A percentile compares a stretch with the other conserved stretches of the same genome.
phyloP scores from a whole-genome alignment of 2,113 vertebrate genomes.

The Nothobranchius kuhntae region DNA sequence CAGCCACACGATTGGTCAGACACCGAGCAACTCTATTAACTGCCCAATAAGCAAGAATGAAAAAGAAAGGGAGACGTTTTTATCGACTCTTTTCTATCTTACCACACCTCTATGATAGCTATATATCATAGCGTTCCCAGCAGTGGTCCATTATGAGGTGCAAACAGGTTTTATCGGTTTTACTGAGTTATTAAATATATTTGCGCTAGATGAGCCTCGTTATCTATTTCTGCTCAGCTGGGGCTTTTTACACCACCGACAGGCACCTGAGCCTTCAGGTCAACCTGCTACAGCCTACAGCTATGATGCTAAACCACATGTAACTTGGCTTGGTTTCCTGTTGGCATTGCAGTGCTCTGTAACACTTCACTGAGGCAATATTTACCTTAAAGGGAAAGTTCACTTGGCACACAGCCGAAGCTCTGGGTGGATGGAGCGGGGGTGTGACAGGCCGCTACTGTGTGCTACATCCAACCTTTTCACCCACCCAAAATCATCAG shows the following conservation, averaged over 20 bases:
- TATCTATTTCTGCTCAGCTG: conserved; percentile 46
- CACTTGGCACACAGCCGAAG: conserved; percentile 71
- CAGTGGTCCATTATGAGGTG: background rate
- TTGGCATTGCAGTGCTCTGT: conserved; percentile 59
- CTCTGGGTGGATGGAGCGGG: conserved; percentile 17
- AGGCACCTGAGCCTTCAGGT: conserved; percentile 25
- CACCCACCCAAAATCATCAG: conserved; percentile 64
- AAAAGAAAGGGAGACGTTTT: too few species aligned
- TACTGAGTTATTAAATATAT: too few species aligned
- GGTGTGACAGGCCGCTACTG: conserved; percentile 59
- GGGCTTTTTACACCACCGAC: conserved; percentile 55
- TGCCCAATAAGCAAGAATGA: too few species aligned
- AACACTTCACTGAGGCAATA: conserved; percentile 68
- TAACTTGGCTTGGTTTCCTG: conserved; percentile 47
- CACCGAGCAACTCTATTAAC: too few species aligned
- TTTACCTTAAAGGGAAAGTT: conserved; percentile 75
- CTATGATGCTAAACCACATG: conserved; percentile 42
- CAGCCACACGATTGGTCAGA: too few species aligned
- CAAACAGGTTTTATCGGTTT: background rate
- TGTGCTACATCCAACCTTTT: conserved; percentile 64
- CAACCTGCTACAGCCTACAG: conserved; percentile 25
- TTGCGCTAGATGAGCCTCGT: conserved; percentile 22
- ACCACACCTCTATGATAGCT: too few species aligned
- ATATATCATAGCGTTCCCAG: background rate
- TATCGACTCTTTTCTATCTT: too few species aligned